These are phyloP conservation scores for Mongoloraphidia duomilia DNA, from an alignment of 2,888 invertebrate genomes.

Conservation along the genomic window DNA sequence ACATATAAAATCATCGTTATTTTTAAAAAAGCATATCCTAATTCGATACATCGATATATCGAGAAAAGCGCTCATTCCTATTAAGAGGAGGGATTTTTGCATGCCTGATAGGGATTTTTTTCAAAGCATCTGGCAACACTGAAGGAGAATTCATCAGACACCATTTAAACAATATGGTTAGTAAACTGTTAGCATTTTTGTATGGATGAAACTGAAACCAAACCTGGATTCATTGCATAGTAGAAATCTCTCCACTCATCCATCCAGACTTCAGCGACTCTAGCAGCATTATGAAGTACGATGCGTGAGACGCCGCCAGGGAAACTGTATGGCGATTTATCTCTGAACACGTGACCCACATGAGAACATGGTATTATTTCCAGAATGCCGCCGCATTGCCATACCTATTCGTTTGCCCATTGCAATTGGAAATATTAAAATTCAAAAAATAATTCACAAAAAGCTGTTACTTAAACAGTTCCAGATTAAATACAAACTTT, in stretches of 20 bases:
- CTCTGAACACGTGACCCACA: slow-evolving; percentile 95
- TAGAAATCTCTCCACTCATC: slow-evolving; percentile 99
- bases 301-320: slow-evolving; percentile 96
- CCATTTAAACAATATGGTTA: neutral
- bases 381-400: slow-evolving; percentile 93
- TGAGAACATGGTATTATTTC: slow-evolving; percentile 93
- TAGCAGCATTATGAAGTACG: slow-evolving; percentile 94
- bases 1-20: no score
- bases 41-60: no score
- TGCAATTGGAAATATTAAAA: no score
- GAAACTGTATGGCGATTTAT: slow-evolving; percentile 97
- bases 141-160: no score
- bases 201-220: slow-evolving; percentile 22
- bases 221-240: slow-evolving; percentile 98
- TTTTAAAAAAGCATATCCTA: no score
- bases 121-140: no score
- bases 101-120: no score
- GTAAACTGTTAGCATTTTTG: neutral
- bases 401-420: slow-evolving; percentile 44
- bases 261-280: slow-evolving; percentile 99
- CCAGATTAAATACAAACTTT: no score
- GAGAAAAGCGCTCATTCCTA: no score
- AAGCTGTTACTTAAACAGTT: no score
- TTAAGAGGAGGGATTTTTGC: no score
- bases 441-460: no score